Percentiles rank a stretch among this genome's conserved stretches.
Evolutionary conservation across 2,113 vertebrate genomes (phyloP).

Genomic region (Varanus komodoensis): DNA sequence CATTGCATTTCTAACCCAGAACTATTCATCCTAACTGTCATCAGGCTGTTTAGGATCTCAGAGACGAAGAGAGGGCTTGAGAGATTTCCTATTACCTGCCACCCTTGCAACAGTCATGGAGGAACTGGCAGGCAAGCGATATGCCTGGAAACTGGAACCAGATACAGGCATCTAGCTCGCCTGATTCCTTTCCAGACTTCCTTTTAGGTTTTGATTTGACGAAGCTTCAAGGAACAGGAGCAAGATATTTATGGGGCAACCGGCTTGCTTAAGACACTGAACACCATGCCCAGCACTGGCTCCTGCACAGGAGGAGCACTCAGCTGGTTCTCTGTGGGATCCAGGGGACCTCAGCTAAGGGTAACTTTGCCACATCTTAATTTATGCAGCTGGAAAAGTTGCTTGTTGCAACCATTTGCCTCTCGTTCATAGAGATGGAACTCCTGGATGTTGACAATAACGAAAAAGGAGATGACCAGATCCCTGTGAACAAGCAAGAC

Average conservation of each 20-base stretch:
- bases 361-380: background rate
- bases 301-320: background rate
- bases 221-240: background rate
- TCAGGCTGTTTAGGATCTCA: background rate
- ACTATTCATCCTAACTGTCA: background rate
- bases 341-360: background rate
- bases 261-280: background rate
- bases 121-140: too few species aligned
- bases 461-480: constrained; percentile 66
- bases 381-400: fast-evolving
- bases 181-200: too few species aligned
- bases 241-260: background rate
- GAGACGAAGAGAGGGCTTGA: too few species aligned
- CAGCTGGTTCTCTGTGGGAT: too few species aligned
- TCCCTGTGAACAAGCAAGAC: constrained; percentile 58
- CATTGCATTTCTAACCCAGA: background rate
- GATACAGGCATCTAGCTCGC: too few species aligned
- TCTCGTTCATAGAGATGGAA: constrained; percentile 71
- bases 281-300: background rate
- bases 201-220: too few species aligned
- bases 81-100: too few species aligned
- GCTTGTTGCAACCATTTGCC: background rate
- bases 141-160: too few species aligned
- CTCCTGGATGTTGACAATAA: constrained; percentile 73
- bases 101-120: too few species aligned